A percentile compares a stretch with the other conserved stretches of the same genome.
Conservation (phyloP, 2,888 invertebrate genomes). For the Lycaena phlaeas region DNA sequence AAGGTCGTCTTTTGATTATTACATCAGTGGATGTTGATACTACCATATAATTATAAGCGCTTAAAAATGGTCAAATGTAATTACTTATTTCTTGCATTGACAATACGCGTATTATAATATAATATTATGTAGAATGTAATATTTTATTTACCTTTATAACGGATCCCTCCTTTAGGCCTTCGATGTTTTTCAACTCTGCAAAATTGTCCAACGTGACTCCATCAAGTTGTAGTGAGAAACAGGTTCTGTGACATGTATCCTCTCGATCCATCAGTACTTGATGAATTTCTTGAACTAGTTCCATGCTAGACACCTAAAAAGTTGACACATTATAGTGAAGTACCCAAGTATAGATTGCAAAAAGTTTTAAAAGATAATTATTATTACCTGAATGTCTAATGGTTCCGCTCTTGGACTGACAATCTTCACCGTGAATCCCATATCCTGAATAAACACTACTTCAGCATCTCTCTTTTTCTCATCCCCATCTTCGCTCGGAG, state of each 20-base stretch:
- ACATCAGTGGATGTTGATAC: no score
- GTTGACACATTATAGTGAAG: background rate
- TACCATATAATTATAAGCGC: no score
- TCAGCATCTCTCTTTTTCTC: slow-evolving; percentile 80
- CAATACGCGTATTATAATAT: no score
- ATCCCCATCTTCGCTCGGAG: slow-evolving; percentile 66
- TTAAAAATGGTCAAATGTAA: no score
- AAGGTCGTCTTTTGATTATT: no score
- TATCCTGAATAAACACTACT: slow-evolving; percentile 91
- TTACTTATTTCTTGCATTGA: no score
- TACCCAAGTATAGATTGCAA: background rate
- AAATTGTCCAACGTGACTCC: slow-evolving; percentile 96
- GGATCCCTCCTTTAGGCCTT: slow-evolving; percentile 95
- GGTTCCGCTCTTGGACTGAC: slow-evolving; percentile 92
- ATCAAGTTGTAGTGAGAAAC: slow-evolving; percentile 96
- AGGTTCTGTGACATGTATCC: slow-evolving; percentile 98
- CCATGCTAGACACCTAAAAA: slow-evolving; percentile 92
- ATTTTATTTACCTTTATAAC: slow-evolving; percentile 80
- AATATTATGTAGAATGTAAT: no score
- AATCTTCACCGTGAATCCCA: slow-evolving; percentile 95
- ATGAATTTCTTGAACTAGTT: slow-evolving; percentile 97
- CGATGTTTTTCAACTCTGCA: slow-evolving; percentile 96
- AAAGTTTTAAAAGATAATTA: background rate
- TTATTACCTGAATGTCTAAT: slow-evolving; percentile 89
- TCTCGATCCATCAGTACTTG: slow-evolving; percentile 98